Evolutionary conservation across 1,140 invertebrate genomes (phyloP), one percentile per base, ranked within the genome.

Genomic region (Pentalonia nigronervosa): DNA sequence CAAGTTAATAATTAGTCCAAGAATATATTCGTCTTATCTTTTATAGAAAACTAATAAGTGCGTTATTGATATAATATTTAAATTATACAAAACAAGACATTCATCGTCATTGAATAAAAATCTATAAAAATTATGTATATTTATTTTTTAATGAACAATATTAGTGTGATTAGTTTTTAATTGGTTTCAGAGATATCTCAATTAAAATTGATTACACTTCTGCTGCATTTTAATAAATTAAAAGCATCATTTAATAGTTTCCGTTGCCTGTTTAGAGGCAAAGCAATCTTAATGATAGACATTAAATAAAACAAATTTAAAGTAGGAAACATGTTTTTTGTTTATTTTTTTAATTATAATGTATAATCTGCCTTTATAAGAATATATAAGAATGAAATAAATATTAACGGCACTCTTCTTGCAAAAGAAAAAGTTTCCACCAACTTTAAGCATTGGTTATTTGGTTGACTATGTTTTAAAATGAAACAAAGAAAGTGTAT

Each of bases 281-380:
- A 92, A 83, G 60, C 84, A 50, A 81, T 91, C 47, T 76, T 92
- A 92, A 83, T 50, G 76, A 92, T 81, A 41, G n/a, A 81, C 20
- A 83, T 92, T 50, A 83, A 81, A 47, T 47, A 91, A 81, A 83
- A 56, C 41, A 92, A 50, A 76, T 81, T 92, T 83, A 83, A 83
- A 48, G 47, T n/a, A 81, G 8, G 34, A 81, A 76, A 81, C 23
- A 34, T 91, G 60, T 76, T n/a, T 47, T 83, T 89, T 89, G n/a
- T 36, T 92, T 41, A 56, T 91, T 91, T 60, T 60, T 36, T 84
- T 92, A 92, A 92, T 83, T 92, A 92, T 1, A 83, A 83, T 81
- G 21, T 83, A 92, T 84, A 48, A 81, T 83, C 67, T 84, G 60
- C 76, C 1, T 50, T 89, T 14, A 76, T n/a, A n/a, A n/a, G n/a